These are phyloP conservation scores for Mirza zaza DNA, from an alignment of 2,113 vertebrate genomes.

Conservation along the genomic window DNA sequence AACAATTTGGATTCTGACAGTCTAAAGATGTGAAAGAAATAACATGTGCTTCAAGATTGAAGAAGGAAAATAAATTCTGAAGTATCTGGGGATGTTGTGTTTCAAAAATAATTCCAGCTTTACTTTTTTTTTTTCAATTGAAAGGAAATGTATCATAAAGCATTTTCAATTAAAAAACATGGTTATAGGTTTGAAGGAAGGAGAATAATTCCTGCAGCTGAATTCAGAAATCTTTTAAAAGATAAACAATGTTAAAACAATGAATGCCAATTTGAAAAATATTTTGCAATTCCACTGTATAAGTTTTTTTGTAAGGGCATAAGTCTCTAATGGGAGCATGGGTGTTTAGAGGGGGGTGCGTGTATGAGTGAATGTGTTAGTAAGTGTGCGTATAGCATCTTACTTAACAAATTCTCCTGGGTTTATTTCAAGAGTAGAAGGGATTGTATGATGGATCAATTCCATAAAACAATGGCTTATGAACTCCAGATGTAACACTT, in stretches of 20 bases:
- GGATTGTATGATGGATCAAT: conserved; percentile 54
- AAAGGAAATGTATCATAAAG: background rate
- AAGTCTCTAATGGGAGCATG: background rate
- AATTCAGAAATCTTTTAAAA: conserved; percentile 23
- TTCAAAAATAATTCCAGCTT: conserved; percentile 33
- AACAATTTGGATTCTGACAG: conserved; percentile 37
- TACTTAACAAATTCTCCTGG: conserved; percentile 36
- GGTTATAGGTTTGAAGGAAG: background rate
- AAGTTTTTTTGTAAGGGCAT: background rate
- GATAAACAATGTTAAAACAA: background rate
- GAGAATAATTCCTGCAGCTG: background rate
- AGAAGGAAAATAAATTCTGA: conserved; percentile 17
- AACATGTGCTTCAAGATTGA: background rate
- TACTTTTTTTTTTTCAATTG: background rate
- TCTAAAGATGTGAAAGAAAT: conserved; percentile 20
- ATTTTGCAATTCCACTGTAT: background rate
- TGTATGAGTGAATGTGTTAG: background rate
- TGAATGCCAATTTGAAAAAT: background rate
- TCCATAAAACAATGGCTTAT: conserved; percentile 73
- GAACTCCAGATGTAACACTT: conserved; percentile 54
- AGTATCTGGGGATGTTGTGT: background rate
- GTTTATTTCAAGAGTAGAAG: conserved; percentile 51
- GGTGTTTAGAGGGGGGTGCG: background rate
- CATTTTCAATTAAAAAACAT: background rate
- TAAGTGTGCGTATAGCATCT: background rate